Evolutionary conservation across 2,888 invertebrate genomes (phyloP).

Genomic region (Tanypteryx hageni): DNA sequence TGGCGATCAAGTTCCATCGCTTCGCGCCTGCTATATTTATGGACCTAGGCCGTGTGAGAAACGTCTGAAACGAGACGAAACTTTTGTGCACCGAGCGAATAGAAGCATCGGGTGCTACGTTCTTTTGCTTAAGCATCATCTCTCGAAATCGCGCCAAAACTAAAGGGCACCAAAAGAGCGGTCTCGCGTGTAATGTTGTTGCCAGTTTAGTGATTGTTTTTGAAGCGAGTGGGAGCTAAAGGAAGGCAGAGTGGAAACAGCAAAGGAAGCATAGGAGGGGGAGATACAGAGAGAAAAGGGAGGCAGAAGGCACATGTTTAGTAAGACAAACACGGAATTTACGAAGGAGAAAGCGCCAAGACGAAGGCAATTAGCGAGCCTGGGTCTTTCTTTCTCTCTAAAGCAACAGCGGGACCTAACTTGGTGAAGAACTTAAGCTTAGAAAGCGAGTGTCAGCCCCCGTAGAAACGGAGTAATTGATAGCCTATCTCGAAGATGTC

Average conservation of each 20-base stretch:
- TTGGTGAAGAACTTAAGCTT: neutral
- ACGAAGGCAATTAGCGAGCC: neutral
- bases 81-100: no score
- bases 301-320: neutral
- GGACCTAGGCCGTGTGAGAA: no score
- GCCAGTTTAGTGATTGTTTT: neutral
- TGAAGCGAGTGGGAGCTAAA: neutral
- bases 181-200: neutral
- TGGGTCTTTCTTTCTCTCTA: neutral
- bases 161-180: neutral
- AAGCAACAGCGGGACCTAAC: neutral
- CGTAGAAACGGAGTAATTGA: neutral
- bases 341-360: neutral
- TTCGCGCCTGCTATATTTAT: no score
- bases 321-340: slow-evolving; percentile 28
- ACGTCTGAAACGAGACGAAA: no score
- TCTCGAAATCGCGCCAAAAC: neutral
- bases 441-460: slow-evolving; percentile 6
- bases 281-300: neutral
- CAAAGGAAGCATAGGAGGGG: neutral
- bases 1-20: no score
- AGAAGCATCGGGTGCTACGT: no score
- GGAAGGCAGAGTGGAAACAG: neutral
- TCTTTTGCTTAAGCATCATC: no score
- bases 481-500: neutral